Percentiles rank a stretch among this genome's conserved stretches.
Conservation (phyloP, 2,797 vertebrate species). For the Potorous gilbertii region DNA sequence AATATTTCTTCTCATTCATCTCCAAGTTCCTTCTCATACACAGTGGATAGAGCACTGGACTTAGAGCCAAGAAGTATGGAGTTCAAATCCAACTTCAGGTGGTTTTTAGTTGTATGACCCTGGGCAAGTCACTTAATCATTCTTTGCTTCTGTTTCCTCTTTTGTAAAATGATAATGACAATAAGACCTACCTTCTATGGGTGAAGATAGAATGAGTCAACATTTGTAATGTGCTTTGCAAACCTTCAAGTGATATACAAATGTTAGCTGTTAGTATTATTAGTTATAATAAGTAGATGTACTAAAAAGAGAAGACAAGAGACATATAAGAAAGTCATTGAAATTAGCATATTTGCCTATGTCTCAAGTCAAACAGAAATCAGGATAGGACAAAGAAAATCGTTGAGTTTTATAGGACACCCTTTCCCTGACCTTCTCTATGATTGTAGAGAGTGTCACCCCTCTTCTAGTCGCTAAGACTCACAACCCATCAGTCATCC, state of each 20-base stretch:
- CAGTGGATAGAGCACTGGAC: neutral
- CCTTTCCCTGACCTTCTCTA: too few relatives aligned
- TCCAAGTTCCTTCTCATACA: neutral
- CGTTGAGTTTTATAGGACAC: too few relatives aligned
- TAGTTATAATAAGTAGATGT: neutral
- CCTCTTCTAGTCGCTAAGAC: too few relatives aligned
- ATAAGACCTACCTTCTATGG: neutral
- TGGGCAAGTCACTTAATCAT: neutral
- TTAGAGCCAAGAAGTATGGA: neutral
- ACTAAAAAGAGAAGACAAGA: neutral
- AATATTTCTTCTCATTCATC: neutral
- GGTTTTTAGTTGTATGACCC: neutral
- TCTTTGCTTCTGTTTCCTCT: neutral
- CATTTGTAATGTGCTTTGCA: neutral
- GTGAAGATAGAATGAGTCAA: neutral
- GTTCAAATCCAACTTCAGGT: neutral
- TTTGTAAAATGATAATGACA: neutral
- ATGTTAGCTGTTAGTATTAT: neutral
- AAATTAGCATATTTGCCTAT: neutral
- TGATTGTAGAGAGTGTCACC: too few relatives aligned
- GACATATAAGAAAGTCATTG: neutral
- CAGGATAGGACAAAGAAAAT: neutral
- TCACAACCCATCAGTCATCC: too few relatives aligned
- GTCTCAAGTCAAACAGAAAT: neutral
- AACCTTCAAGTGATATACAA: neutral